Evolutionary conservation across 1,140 invertebrate species (phyloP), one percentile per base, ranked within the genome.

Genomic region (Pogonus chalceus): DNA sequence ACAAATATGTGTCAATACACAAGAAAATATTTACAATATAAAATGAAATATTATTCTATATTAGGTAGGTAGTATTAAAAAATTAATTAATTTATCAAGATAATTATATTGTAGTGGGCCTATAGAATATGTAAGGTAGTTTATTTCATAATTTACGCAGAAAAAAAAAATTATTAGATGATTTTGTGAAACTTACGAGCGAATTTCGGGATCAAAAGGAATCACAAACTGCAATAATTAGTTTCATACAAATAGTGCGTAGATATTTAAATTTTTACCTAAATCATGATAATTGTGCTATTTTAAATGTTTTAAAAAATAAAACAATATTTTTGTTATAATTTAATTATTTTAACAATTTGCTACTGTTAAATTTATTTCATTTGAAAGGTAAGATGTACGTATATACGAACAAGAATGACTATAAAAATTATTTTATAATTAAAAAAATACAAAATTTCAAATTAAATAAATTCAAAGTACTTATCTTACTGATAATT

Each of bases 41-140:
- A 50, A 59, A 50, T 31, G 18, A 4, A 56, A 59, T 53, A 35
- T 58, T 47, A 35, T 57, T 57, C 49, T 58, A 59, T 55, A 48
- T 39, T 60, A 61, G 56, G 35, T 58, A 61, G 56, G 52, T 59
- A 59, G 57, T 63, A 58, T 55, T 57, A 55, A 61, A 58, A 54
- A 59, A 56, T 58, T 60, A 57, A 55, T 56, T 56, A 55, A 43
- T 43, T 43, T 43, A 43, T 43, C 9, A 9, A 43, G 37, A 43
- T 58, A 56, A 61, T 58, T 54, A 52, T 58, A 52, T 58, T 54
- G 59, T 63, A 63, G 61, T 61, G 59, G 60, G 61, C 60, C 60
- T 63, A 61, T 61, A 62, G 59, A 43, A 43, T 43, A 43, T 18
- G 18, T 43, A 43, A 43, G 37, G 37, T 43, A 43, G 37, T 43